Base-by-base conservation (phyloP, 2,888 invertebrate genomes). In the Drosophila mayaguana region DNA sequence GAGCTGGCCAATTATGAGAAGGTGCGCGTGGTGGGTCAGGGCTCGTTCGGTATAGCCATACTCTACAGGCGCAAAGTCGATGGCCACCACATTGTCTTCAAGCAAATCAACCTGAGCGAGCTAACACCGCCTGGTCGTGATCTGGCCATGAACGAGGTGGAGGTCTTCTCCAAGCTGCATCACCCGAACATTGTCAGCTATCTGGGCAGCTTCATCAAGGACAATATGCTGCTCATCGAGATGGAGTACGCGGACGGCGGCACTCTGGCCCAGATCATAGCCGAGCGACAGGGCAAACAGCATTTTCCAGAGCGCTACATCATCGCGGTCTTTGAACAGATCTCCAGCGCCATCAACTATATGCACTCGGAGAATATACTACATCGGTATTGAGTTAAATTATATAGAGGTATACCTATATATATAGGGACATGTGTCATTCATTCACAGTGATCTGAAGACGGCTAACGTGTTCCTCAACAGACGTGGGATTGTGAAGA, bases 171-270 rank as follows among this genome's bases (percentile, higher is more conserved):
- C 0, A 94, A 95, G 81, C 92, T 96, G 51, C 94, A 95, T 84
- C 96, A 96, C 92, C 95, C 96, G 3, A 96, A 96, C 91, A 96
- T 96, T 67, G 95, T 96, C 53, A 94, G 95, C 81, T 96, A 96
- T 90, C 94, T 95, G 83, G 96, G 96, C 75, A 96, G 95, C 87
- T 96, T 96, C 89, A 95, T 96, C 86, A 94, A 94, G 82, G 95
- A 96, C 79, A 95, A 95, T 12, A 94, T 94, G 4, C 91, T 96
- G 28, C 94, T 96, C 91, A 96, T 96, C 72, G 96, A 96, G 92
- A 96, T 96, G 96, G 96, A 96, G 89, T 96, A 96, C 90, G 96
- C 96, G 4, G 96, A 96, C 90, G 95, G 95, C 20, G 96, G 96
- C 12, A 96, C 95, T 4, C 91, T 96, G 70, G 94, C 95, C 0